Base-by-base conservation (phyloP, 2,113 vertebrate species). In the Crocuta crocuta region DNA sequence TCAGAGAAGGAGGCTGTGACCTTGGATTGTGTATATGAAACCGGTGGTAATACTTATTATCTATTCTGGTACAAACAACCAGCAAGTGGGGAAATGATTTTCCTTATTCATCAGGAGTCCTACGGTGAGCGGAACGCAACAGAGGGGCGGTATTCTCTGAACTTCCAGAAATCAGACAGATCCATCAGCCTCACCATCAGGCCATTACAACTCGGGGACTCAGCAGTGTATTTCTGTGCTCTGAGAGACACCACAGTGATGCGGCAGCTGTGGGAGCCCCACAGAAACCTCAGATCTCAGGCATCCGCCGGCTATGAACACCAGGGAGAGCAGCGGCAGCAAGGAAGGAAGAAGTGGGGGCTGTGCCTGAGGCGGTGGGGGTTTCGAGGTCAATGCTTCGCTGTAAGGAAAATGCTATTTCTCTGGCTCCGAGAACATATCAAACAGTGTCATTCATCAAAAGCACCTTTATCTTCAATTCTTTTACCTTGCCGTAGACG, bases 41-140 rank as follows among this genome's bases (percentile, higher is more conserved):
- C 33, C 23, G 82, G 33, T 48, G 15, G 16, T 6, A 26, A 8
- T 4, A 33, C 4, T 35, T 21, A 91, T 53, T 21, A 58, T 79
- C 91, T 93, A n/a, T 76, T 96, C 48, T 97, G 97, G 96, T 97
- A 97, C 61, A 97, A 97, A 66, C 92, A 98, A 55, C 48, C 7
- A 58, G 26, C 80, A 23, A 80, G 7, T 53, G 80, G 71, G 61
- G 73, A 91, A 88, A 89, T 96, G 31, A 63, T 35, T 92, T 65
- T 94, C 70, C 70, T 96, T 19, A 63, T 92, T 96, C 1, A 1
- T 61, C 92, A 93, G 10, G 65, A 70, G 7, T 86, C 84, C 63
- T 93, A 73, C 16, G 33, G 24, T 23, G 21, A 81, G 3, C 2
- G 50, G 86, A 94, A 91, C 4, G 3, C 15, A 83, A 66, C 31